phyloP scores from a whole-genome alignment of 2,797 vertebrate species.

The Lithobates pipiens region DNA sequence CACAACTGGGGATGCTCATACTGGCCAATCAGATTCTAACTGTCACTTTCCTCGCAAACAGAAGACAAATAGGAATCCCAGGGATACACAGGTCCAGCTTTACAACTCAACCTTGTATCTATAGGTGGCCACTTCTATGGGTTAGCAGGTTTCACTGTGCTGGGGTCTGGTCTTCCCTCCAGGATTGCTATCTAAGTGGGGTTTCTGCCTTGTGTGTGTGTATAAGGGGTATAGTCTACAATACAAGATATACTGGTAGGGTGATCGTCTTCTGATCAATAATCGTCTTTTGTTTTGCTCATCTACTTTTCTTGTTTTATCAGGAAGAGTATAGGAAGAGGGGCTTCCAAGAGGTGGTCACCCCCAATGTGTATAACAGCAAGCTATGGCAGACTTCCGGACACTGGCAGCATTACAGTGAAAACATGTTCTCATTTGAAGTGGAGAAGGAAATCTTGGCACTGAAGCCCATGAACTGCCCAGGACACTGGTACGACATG shows the following conservation, averaged over 20 bases:
- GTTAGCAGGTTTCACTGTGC: background rate
- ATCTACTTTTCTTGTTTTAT: conserved; percentile 39
- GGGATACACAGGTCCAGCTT: no score
- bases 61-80: no score
- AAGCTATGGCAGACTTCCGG: conserved; percentile 97
- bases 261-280: background rate
- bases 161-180: no score
- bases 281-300: background rate
- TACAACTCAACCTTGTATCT: background rate
- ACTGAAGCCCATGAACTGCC: conserved; percentile 98
- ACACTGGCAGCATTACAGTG: conserved; percentile 98
- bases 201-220: background rate
- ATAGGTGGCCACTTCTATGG: background rate
- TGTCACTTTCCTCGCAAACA: no score
- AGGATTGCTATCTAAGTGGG: no score
- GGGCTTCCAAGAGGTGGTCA: conserved; percentile 96
- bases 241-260: background rate
- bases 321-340: conserved; percentile 93
- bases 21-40: no score
- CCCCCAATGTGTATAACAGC: conserved; percentile 96
- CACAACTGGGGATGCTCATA: no score
- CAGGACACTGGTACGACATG: conserved; percentile 90
- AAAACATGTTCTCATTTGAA: conserved; percentile 98
- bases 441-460: conserved; percentile 96
- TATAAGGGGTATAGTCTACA: background rate